These are phyloP conservation scores for Piprites chloris DNA, from an alignment of 2,113 vertebrate genomes.

Conservation along the genomic window DNA sequence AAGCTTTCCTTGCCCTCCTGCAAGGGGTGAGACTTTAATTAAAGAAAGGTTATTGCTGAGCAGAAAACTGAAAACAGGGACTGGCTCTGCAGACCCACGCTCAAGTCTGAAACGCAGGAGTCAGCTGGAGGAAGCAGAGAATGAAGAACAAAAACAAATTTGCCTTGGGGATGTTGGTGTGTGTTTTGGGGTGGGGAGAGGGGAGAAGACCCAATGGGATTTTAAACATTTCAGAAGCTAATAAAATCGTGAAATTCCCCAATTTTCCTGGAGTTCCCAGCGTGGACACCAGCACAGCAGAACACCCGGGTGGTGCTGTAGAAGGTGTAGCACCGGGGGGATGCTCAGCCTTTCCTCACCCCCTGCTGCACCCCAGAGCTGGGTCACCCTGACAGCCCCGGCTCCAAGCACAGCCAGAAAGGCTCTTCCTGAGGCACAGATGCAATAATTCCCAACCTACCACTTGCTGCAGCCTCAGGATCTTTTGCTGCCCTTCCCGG, in stretches of 20 bases:
- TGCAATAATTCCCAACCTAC: background rate
- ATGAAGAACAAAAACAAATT: background rate
- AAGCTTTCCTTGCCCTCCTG: background rate
- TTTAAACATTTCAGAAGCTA: background rate
- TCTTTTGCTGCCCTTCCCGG: background rate
- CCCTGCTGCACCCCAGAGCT: background rate
- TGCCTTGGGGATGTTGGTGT: background rate
- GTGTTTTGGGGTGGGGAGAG: background rate
- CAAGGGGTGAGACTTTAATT: background rate
- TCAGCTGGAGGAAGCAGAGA: background rate
- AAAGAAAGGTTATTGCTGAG: background rate
- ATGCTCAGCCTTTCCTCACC: background rate
- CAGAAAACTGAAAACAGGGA: background rate
- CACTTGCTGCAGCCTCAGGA: background rate
- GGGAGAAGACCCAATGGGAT: too few relatives aligned
- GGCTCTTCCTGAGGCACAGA: background rate
- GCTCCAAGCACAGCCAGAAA: background rate
- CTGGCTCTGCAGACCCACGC: background rate
- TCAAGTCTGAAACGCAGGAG: background rate
- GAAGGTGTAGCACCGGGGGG: background rate
- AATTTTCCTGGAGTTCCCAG: background rate
- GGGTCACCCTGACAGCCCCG: accelerated
- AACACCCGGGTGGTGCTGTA: background rate
- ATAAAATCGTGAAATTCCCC: background rate
- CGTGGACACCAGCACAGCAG: background rate